These are phyloP conservation scores for Drosophila pandora DNA, from an alignment of 1,140 invertebrate species.

Conservation along the genomic window DNA sequence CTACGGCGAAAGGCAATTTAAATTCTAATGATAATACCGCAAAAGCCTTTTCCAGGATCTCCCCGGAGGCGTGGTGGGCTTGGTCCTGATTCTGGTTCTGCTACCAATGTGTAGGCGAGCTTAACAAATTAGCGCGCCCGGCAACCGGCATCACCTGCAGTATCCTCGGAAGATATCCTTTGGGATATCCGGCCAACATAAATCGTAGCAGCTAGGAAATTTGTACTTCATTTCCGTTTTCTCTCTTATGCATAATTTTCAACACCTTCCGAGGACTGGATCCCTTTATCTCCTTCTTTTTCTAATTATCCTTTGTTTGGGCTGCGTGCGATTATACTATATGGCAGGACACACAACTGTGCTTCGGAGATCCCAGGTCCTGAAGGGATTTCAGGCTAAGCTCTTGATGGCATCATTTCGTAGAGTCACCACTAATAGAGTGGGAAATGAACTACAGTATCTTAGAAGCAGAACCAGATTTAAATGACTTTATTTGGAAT, in stretches of 20 bases:
- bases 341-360: conserved; percentile 10
- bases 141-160: conserved; percentile 43
- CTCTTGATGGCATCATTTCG: conserved; percentile 11
- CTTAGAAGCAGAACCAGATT: too few species aligned
- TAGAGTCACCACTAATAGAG: not conserved
- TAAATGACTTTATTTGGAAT: not conserved
- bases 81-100: not conserved
- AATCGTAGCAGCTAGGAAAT: conserved; percentile 60
- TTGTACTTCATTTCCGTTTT: conserved; percentile 72
- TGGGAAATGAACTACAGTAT: too few species aligned
- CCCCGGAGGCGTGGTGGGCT: conserved; percentile 2
- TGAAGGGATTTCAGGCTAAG: conserved; percentile 5
- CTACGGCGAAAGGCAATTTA: conserved; percentile 73
- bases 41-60: conserved; percentile 52
- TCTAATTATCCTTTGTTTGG: conserved; percentile 76
- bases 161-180: conserved; percentile 36
- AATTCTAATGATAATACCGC: conserved; percentile 80
- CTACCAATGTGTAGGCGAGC: conserved; percentile 66
- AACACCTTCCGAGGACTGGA: conserved; percentile 38
- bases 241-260: conserved; percentile 67
- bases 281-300: conserved; percentile 33
- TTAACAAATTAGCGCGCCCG: conserved; percentile 76
- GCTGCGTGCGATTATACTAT: conserved; percentile 30
- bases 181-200: conserved; percentile 37
- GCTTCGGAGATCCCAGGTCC: conserved; percentile 7